Evolutionary conservation across 2,113 vertebrate genomes (phyloP).

Genomic region (Rhynchopsitta pachyrhyncha): DNA sequence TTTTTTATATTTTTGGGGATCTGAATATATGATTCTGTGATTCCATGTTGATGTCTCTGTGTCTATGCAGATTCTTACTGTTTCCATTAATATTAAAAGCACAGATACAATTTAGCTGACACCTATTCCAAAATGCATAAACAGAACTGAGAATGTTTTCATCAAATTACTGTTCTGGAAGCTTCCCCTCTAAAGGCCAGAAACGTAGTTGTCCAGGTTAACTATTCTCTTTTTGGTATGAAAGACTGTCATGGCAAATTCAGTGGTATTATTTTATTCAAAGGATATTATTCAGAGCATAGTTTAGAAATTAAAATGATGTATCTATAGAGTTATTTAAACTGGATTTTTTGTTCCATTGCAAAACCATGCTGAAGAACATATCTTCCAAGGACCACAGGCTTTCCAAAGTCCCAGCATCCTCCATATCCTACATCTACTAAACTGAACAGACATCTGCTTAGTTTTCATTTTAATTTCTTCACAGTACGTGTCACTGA

Average conservation of each 20-base stretch:
- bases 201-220: slow-evolving; percentile 42
- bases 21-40: background rate
- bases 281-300: background rate
- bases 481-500: background rate
- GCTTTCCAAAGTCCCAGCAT: background rate
- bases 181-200: slow-evolving; percentile 4
- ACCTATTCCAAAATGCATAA: slow-evolving; percentile 11
- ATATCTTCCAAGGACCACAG: slow-evolving; percentile 11
- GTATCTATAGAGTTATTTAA: background rate
- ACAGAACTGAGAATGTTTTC: slow-evolving; percentile 30
- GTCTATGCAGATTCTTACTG: background rate
- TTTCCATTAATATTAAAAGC: slow-evolving; percentile 47
- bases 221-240: slow-evolving; percentile 27
- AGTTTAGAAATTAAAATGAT: slow-evolving; percentile 22
- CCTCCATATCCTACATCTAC: slow-evolving; percentile 7
- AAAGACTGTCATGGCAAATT: background rate
- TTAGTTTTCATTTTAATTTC: slow-evolving; percentile 28
- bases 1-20: background rate
- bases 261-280: background rate
- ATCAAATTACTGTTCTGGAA: slow-evolving; percentile 45
- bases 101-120: slow-evolving; percentile 29
- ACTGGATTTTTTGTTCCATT: background rate
- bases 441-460: background rate
- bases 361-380: slow-evolving; percentile 19
- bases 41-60: background rate